Percentiles rank a stretch among this genome's conserved stretches.
phyloP scores from a whole-genome alignment of 2,888 invertebrate genomes.

The Chalcis sispes region DNA sequence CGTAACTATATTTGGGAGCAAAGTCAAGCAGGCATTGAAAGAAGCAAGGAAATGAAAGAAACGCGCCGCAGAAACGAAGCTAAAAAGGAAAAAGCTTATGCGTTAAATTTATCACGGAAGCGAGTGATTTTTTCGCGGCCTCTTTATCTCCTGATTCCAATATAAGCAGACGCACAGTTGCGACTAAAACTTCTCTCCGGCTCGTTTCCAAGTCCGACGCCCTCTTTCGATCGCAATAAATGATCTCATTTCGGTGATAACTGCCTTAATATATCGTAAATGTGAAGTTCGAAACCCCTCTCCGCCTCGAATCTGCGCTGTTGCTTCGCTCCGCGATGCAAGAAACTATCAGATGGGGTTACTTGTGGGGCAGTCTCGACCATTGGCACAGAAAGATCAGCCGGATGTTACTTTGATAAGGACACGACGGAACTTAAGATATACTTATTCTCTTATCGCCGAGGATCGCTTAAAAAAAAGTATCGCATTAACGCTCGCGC shows the following conservation, averaged over 20 bases:
- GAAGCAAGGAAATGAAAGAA: too few species aligned
- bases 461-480: conserved; percentile 6
- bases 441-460: conserved; percentile 6
- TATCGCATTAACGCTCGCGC: neutral
- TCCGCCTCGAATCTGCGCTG: conserved; percentile 25
- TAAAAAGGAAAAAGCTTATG: neutral
- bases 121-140: neutral
- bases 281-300: conserved; percentile 48
- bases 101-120: conserved; percentile 24
- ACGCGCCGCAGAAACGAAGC: conserved; percentile 19
- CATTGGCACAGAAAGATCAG: conserved; percentile 40
- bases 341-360: conserved; percentile 44
- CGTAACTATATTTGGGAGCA: too few species aligned
- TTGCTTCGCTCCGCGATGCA: neutral
- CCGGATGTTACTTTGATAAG: conserved; percentile 24
- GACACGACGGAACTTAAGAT: conserved; percentile 14
- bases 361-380: conserved; percentile 8
- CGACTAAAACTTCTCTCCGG: conserved; percentile 63
- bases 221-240: conserved; percentile 71
- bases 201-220: conserved; percentile 48
- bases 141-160: conserved; percentile 19
- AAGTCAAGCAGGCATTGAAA: neutral
- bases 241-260: conserved; percentile 72
- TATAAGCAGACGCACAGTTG: neutral
- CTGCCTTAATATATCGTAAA: conserved; percentile 70